These are phyloP conservation scores for Maconellicoccus hirsutus DNA, from an alignment of 1,140 invertebrate genomes.

Conservation along the genomic window DNA sequence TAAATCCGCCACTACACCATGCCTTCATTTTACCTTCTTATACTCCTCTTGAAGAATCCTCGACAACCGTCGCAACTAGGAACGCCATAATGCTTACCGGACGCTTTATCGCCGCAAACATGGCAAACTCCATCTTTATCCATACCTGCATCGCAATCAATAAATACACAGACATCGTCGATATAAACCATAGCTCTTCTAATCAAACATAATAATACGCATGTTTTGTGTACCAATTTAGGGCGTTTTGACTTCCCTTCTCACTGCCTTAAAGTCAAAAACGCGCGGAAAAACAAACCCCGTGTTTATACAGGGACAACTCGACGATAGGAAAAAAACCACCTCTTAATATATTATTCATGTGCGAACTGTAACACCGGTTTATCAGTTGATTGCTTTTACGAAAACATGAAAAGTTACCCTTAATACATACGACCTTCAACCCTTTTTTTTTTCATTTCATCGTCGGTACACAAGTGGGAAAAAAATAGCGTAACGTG, in stretches of 20 bases:
- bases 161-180: neutral
- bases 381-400: neutral
- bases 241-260: neutral
- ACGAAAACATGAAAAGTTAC: neutral
- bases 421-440: neutral
- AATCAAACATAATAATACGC: neutral
- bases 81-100: slow-evolving; percentile 76
- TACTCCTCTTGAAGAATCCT: slow-evolving; percentile 84
- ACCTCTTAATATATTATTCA: slow-evolving; percentile 11
- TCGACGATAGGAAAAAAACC: no score
- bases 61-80: slow-evolving; percentile 89
- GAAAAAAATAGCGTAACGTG: neutral
- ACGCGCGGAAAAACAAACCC: neutral
- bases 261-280: neutral
- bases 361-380: slow-evolving; percentile 12
- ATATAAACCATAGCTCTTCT: neutral
- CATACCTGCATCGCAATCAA: neutral
- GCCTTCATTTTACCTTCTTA: slow-evolving; percentile 92
- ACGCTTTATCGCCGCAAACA: slow-evolving; percentile 87
- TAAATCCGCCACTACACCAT: no score
- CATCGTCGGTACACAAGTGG: neutral
- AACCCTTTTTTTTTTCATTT: neutral
- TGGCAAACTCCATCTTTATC: slow-evolving; percentile 46
- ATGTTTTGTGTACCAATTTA: neutral
- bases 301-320: neutral